Percentiles rank a stretch among this genome's conserved stretches.
These are phyloP conservation scores for Onthophagus sagittarius DNA, from an alignment of 2,888 invertebrate species.

Conservation along the genomic window DNA sequence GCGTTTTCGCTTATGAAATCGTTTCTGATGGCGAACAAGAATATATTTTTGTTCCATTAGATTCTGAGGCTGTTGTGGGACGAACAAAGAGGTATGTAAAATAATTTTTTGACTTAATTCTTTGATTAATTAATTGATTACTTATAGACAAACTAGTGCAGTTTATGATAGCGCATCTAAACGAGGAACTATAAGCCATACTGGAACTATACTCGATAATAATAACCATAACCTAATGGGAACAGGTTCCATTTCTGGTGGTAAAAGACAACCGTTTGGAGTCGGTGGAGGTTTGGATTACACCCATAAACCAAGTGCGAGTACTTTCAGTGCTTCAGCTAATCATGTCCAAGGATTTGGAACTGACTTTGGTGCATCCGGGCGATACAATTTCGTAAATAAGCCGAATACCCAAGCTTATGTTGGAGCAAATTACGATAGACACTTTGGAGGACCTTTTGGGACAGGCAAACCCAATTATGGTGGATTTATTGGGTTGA, in stretches of 20 bases:
- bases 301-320: slow-evolving; percentile 28
- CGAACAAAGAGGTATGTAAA: slow-evolving; percentile 11
- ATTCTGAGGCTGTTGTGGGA: not conserved
- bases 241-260: slow-evolving; percentile 24
- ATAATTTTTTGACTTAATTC: not conserved
- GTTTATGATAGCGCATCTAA: not conserved
- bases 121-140: not conserved
- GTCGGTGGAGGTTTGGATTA: slow-evolving; percentile 27
- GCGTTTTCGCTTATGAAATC: not conserved
- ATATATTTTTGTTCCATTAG: slow-evolving; percentile 14
- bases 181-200: slow-evolving; percentile 18
- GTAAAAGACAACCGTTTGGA: slow-evolving; percentile 23
- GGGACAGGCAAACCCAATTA: slow-evolving; percentile 29
- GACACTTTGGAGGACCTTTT: slow-evolving; percentile 27
- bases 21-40: slow-evolving; percentile 8
- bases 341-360: slow-evolving; percentile 20
- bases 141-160: slow-evolving; percentile 17
- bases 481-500: slow-evolving; percentile 24
- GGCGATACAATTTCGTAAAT: slow-evolving; percentile 20
- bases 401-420: slow-evolving; percentile 22
- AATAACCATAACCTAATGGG: slow-evolving; percentile 24
- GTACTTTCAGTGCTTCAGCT: slow-evolving; percentile 18
- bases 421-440: slow-evolving; percentile 25
- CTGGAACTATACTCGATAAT: slow-evolving; percentile 26
- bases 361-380: slow-evolving; percentile 21